A percentile compares a stretch with the other conserved stretches of the same genome.
Evolutionary conservation across 2,113 vertebrate genomes (phyloP).

Genomic region (Barnardius zonarius): DNA sequence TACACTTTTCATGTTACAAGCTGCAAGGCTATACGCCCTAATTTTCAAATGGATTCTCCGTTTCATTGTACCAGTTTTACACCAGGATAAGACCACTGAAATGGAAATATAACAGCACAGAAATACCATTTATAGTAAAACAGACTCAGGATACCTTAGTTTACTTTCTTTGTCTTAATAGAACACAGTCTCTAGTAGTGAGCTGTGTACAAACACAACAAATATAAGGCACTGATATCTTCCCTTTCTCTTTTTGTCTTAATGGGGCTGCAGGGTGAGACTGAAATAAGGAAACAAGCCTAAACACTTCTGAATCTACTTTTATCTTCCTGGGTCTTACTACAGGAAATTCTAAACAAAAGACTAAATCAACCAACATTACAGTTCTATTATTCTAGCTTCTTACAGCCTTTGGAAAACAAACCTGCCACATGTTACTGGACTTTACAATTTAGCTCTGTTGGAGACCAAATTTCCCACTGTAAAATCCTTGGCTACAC

Average conservation of each 20-base stretch:
- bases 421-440: neutral
- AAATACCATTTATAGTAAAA: neutral
- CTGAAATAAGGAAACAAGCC: neutral
- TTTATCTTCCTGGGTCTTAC: neutral
- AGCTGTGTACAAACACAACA: neutral
- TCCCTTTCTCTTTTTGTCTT: neutral
- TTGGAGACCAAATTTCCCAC: neutral
- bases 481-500: neutral
- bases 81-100: neutral
- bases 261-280: neutral
- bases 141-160: neutral
- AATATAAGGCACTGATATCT: neutral
- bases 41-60: neutral
- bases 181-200: neutral
- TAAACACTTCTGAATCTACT: neutral
- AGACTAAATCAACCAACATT: neutral
- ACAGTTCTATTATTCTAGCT: neutral
- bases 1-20: neutral
- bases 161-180: neutral
- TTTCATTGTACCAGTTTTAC: neutral
- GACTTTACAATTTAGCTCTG: neutral
- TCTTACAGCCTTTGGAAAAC: neutral
- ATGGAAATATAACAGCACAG: neutral
- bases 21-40: neutral
- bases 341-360: neutral